These are phyloP conservation scores for Acronicta alni DNA, from an alignment of 2,888 invertebrate genomes.

Conservation along the genomic window DNA sequence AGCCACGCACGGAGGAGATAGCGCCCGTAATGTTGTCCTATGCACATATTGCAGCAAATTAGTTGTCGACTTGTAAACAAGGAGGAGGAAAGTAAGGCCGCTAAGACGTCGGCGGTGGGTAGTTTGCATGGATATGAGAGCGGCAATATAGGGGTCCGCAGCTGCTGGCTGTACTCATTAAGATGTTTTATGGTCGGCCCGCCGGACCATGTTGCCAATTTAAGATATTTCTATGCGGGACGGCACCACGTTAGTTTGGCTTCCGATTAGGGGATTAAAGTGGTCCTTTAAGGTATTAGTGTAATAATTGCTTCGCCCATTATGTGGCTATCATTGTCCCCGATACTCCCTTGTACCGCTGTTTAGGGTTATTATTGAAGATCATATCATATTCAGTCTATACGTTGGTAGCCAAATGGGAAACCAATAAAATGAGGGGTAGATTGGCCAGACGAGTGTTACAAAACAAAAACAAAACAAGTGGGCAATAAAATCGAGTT, in stretches of 20 bases:
- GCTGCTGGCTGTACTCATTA: slow-evolving; percentile 89
- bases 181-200: slow-evolving; percentile 89
- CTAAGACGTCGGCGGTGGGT: slow-evolving; percentile 86
- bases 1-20: slow-evolving; percentile 88
- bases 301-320: slow-evolving; percentile 86
- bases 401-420: slow-evolving; percentile 11
- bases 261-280: slow-evolving; percentile 89
- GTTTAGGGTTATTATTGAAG: slow-evolving; percentile 62
- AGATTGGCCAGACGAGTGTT: slow-evolving; percentile 38
- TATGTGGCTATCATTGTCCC: slow-evolving; percentile 81
- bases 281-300: slow-evolving; percentile 87
- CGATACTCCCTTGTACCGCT: slow-evolving; percentile 60
- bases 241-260: slow-evolving; percentile 87
- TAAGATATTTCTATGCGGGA: slow-evolving; percentile 89
- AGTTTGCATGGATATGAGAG: slow-evolving; percentile 90
- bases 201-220: slow-evolving; percentile 89
- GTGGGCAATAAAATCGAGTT: slow-evolving; percentile 66
- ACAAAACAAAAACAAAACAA: slow-evolving; percentile 65
- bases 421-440: slow-evolving; percentile 37
- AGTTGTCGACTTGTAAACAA: slow-evolving; percentile 89
- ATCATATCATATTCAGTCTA: slow-evolving; percentile 54
- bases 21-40: slow-evolving; percentile 88
- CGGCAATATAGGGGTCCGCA: slow-evolving; percentile 87
- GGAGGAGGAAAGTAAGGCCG: slow-evolving; percentile 85
- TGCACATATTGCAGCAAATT: slow-evolving; percentile 90